Conservation (phyloP, 2,888 invertebrate species). For the Ceramica pisi region DNA sequence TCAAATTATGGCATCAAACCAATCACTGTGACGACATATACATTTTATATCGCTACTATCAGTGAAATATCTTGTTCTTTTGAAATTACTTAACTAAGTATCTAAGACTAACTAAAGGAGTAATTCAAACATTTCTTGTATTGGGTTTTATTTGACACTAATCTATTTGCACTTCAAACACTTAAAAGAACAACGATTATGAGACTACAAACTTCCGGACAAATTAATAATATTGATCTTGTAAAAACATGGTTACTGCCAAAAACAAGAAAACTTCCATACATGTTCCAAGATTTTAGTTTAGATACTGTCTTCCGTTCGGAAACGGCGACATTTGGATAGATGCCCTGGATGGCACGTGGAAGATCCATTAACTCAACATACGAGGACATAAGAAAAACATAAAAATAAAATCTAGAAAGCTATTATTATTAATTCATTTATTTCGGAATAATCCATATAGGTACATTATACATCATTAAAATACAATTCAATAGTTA, state of each 20-base stretch:
- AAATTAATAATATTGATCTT: background rate
- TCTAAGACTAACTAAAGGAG: no score
- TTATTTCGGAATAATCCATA: no score
- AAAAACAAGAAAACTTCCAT: constrained; percentile 67
- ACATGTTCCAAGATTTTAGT: constrained; percentile 69
- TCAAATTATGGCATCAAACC: constrained; percentile 1
- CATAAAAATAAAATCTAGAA: background rate
- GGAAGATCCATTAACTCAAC: constrained; percentile 21
- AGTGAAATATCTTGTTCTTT: background rate
- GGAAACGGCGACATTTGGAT: constrained; percentile 77
- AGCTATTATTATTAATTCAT: no score
- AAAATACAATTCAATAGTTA: no score
- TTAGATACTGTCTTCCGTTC: constrained; percentile 66
- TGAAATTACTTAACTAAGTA: background rate
- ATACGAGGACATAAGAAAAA: constrained; percentile 3
- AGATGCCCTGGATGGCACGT: constrained; percentile 70
- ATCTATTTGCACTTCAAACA: background rate
- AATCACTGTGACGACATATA: background rate
- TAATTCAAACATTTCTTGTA: background rate
- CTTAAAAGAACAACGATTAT: background rate
- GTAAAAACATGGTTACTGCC: constrained; percentile 56
- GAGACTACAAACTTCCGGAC: background rate
- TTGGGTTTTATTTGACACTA: background rate
- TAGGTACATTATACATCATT: no score
- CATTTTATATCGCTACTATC: background rate